These are phyloP conservation scores for Drosophila meridionalis DNA, from an alignment of 2,888 invertebrate genomes.

Conservation along the genomic window DNA sequence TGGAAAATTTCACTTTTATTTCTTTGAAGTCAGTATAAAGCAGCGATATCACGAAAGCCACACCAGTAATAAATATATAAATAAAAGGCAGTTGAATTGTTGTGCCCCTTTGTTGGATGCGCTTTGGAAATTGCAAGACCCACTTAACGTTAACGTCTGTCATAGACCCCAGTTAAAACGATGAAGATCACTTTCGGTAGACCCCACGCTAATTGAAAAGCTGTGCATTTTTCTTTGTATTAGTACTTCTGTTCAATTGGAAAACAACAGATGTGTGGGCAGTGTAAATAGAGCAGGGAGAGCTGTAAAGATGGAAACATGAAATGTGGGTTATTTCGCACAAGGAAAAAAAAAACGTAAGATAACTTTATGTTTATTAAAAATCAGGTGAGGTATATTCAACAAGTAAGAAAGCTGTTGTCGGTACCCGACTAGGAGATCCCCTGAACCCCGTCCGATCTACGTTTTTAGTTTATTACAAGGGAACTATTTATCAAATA, in stretches of 20 bases:
- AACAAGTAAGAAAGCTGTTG: too few species aligned
- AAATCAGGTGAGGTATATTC: too few species aligned
- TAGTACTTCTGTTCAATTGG: not conserved
- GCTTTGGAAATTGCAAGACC: constrained; percentile 41
- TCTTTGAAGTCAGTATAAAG: constrained; percentile 59
- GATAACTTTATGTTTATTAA: too few species aligned
- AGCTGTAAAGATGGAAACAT: constrained; percentile 5
- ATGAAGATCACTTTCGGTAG: constrained; percentile 30
- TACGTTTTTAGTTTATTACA: too few species aligned
- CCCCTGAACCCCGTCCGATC: too few species aligned
- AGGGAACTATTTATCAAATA: too few species aligned
- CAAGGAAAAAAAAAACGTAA: too few species aligned
- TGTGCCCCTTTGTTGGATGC: constrained; percentile 53
- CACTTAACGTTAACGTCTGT: constrained; percentile 24
- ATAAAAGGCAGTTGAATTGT: constrained; percentile 74
- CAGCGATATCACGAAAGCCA: constrained; percentile 37
- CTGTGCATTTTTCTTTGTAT: constrained; percentile 37
- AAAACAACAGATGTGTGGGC: constrained; percentile 29
- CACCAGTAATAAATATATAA: constrained; percentile 65
- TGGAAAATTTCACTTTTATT: constrained; percentile 79
- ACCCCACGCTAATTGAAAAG: constrained; percentile 58
- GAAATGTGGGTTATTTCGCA: constrained; percentile 18
- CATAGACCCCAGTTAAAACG: constrained; percentile 11
- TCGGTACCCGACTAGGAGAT: too few species aligned
- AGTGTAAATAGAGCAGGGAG: constrained; percentile 23